Evolutionary conservation across 2,888 invertebrate species (phyloP), one percentile per base, ranked within the genome.

Genomic region (Limnephilus marmoratus): DNA sequence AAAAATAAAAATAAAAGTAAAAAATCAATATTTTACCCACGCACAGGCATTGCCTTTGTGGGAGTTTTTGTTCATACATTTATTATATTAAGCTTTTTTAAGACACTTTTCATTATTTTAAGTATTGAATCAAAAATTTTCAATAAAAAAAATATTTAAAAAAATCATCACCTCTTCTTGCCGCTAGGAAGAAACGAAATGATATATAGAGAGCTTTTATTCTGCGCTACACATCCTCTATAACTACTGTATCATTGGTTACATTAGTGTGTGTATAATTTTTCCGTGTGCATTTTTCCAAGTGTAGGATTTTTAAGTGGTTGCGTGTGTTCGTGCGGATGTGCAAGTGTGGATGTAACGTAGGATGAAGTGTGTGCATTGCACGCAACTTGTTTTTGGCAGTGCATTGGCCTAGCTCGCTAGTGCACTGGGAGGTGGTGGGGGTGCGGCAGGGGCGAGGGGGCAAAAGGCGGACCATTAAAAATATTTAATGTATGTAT

Each of bases 391-490:
- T 92, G 93, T 93, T 93, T 93, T 93, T 91, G 93, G 93, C 93
- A 92, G 93, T 92, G 93, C 93, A 93, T 93, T 92, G 93, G 93
- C 93, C 93, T 93, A 93, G 93, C 93, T 85, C 90, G 41, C 93
- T 95, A 95, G 95, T 90, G 85, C 90, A 85, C 24, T n/a, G 45
- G 87, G 37, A 1, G 5, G 45, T 87, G 91, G 37, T 1, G 5
- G 45, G 87, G 37, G 68, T 31, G 80, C 7, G n/a, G 87, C 29
- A 24, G 49, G 18, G 86, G 86, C 18, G 31, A 34, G 85, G 41
- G 80, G 81, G 49, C 31, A 88, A 88, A 89, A 34, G 91, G 88
- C 91, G 91, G 91, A 31, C n/a, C 83, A 81, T 91, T 87, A 87
- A 87, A 87, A 87, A 87, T 87, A 87, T 87, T 87, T 87, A 87